Conservation (phyloP, 2,113 vertebrate species). For the Odontesthes bonariensis region DNA sequence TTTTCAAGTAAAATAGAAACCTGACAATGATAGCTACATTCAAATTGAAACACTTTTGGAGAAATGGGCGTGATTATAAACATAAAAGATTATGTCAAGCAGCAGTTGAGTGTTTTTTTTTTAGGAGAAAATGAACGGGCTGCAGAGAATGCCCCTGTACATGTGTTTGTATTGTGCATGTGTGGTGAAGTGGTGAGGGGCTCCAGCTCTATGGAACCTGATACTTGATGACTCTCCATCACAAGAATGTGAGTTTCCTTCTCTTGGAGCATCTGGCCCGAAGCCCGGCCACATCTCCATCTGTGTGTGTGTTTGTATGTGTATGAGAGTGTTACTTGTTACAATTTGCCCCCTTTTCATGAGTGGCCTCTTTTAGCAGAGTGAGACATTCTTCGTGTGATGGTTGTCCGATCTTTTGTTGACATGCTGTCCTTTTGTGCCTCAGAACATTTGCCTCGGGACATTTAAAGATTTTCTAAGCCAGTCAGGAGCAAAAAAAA, state of each 20-base stretch:
- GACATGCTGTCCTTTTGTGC: slow-evolving; percentile 21
- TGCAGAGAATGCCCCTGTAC: slow-evolving; percentile 32
- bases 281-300: slow-evolving; percentile 92
- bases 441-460: no score
- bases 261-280: slow-evolving; percentile 84
- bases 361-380: slow-evolving; percentile 72
- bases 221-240: slow-evolving; percentile 97
- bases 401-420: slow-evolving; percentile 40
- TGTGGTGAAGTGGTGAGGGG: slow-evolving; percentile 47
- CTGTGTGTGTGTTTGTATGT: slow-evolving; percentile 74
- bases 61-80: not conserved
- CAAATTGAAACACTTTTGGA: slow-evolving; percentile 13
- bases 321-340: slow-evolving; percentile 76
- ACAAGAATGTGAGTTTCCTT: slow-evolving; percentile 97
- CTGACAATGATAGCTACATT: not conserved
- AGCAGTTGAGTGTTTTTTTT: slow-evolving; percentile 7
- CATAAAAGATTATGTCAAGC: slow-evolving; percentile 23
- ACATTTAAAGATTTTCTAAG: no score
- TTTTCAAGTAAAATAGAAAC: slow-evolving; percentile 8
- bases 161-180: slow-evolving; percentile 15
- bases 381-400: slow-evolving; percentile 63
- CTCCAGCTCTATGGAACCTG: slow-evolving; percentile 90
- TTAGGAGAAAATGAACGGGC: slow-evolving; percentile 17
- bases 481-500: not conserved
- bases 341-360: slow-evolving; percentile 85